phyloP scores from a whole-genome alignment of 64 coral and sea anemone species.

The Montipora foliosa region DNA sequence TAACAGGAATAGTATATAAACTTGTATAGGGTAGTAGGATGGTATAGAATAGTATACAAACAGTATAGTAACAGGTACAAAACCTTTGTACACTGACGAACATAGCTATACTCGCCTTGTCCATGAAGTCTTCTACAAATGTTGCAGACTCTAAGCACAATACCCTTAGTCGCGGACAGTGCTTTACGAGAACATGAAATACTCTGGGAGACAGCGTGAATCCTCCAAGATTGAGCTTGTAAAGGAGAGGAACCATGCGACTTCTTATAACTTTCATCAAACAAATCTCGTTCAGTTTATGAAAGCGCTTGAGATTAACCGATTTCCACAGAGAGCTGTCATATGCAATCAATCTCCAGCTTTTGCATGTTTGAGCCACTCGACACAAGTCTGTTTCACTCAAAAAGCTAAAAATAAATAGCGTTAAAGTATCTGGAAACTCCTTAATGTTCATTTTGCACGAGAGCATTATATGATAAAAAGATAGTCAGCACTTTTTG shows the following conservation, averaged over 20 bases:
- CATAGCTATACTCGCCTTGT: background rate
- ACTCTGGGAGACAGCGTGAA: slow-evolving; percentile 78
- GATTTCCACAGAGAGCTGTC: slow-evolving; percentile 88
- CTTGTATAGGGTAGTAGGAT: no score
- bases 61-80: background rate
- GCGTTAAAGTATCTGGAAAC: slow-evolving; percentile 74
- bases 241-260: slow-evolving; percentile 68
- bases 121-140: slow-evolving; percentile 73
- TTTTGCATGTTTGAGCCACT: slow-evolving; percentile 59
- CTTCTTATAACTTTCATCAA: slow-evolving; percentile 78
- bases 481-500: no score
- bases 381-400: slow-evolving; percentile 38
- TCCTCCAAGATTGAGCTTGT: slow-evolving; percentile 76
- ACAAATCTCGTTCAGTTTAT: slow-evolving; percentile 68
- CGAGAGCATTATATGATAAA: background rate
- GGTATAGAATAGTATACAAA: no score
- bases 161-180: slow-evolving; percentile 71
- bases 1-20: no score
- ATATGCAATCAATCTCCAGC: slow-evolving; percentile 82
- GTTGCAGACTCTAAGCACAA: slow-evolving; percentile 78
- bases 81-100: background rate
- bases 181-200: slow-evolving; percentile 74
- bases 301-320: slow-evolving; percentile 73
- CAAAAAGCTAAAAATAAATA: slow-evolving; percentile 75
- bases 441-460: slow-evolving; percentile 35